Percentiles rank a stretch among this genome's conserved stretches.
These are phyloP conservation scores for Mus musculus DNA, from an alignment of 2,113 vertebrate species.

Conservation along the genomic window GRCm39 chr4:24989001-24989500, in stretches of 20 bases:
- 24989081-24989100: neutral
- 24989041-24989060: slow-evolving; percentile 16
- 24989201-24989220: neutral
- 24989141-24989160: neutral
- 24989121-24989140: neutral
- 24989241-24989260: neutral
- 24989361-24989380: too few relatives aligned
- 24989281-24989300: neutral
- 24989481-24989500: too few relatives aligned
- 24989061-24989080: slow-evolving; percentile 23
- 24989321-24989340: too few relatives aligned
- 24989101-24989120: neutral
- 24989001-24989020: slow-evolving; percentile 73
- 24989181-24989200: neutral
- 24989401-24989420: too few relatives aligned
- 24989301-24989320: too few relatives aligned
- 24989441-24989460: too few relatives aligned
- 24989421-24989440: too few relatives aligned
- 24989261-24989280: neutral
- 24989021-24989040: neutral
- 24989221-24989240: neutral
- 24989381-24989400: too few relatives aligned
- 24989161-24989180: neutral
- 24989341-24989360: too few relatives aligned
- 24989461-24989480: too few relatives aligned